Evolutionary conservation across 2,888 invertebrate genomes (phyloP).

Genomic region (Ochropleura leucogaster): DNA sequence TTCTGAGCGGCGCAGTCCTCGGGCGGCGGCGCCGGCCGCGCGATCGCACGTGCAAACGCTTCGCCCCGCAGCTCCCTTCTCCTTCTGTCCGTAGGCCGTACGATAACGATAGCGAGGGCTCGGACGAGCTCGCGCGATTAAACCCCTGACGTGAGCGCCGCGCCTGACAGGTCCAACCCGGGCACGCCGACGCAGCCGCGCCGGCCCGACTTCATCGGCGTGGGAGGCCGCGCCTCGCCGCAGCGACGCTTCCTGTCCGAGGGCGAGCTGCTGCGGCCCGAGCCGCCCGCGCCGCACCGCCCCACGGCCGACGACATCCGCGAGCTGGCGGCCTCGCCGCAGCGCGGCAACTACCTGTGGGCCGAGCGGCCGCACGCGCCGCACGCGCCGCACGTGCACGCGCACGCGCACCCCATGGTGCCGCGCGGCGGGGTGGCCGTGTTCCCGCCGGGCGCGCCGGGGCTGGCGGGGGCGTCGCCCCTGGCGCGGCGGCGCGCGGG

Average conservation of each 20-base stretch:
- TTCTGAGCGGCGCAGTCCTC: slow-evolving; percentile 76
- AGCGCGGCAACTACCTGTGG: slow-evolving; percentile 91
- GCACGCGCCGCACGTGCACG: slow-evolving; percentile 71
- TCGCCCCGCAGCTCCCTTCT: slow-evolving; percentile 90
- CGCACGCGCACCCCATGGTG: slow-evolving; percentile 77
- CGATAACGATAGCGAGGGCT: slow-evolving; percentile 90
- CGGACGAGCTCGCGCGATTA: slow-evolving; percentile 90
- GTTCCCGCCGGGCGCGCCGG: slow-evolving; percentile 82
- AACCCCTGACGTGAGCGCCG: slow-evolving; percentile 89
- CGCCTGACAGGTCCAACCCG: slow-evolving; percentile 95
- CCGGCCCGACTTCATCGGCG: slow-evolving; percentile 96
- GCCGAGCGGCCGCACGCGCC: slow-evolving; percentile 84
- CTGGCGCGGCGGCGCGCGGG: slow-evolving; percentile 86
- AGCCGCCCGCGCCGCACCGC: slow-evolving; percentile 93
- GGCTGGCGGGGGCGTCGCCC: slow-evolving; percentile 76
- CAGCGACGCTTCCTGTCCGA: slow-evolving; percentile 95
- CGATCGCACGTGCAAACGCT: slow-evolving; percentile 86
- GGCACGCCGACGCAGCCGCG: slow-evolving; percentile 97
- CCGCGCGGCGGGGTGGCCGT: slow-evolving; percentile 76
- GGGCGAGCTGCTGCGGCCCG: slow-evolving; percentile 94
- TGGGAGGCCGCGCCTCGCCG: slow-evolving; percentile 92
- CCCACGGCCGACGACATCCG: slow-evolving; percentile 93
- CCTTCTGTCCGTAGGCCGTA: slow-evolving; percentile 91
- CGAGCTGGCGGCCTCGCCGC: slow-evolving; percentile 96
- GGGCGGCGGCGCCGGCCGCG: slow-evolving; percentile 76